Evolutionary conservation across 2,888 invertebrate species (phyloP).

Genomic region (Acleris emargana): DNA sequence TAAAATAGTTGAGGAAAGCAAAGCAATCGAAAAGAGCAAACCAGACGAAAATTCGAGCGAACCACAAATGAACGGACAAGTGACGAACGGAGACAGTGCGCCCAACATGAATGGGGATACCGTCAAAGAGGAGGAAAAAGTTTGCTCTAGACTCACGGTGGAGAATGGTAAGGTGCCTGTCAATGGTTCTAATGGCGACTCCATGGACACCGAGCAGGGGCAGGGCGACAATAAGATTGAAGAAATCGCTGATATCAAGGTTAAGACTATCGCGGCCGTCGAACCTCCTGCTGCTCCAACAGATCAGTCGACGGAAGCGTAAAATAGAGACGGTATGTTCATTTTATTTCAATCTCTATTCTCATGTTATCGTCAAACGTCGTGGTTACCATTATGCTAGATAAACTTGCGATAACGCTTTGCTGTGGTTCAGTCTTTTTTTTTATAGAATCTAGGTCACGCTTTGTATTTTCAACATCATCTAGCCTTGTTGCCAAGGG

Average conservation of each 20-base stretch:
- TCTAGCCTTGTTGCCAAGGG: no score
- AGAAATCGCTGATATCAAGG: conserved; percentile 78
- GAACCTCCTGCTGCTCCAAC: conserved; percentile 70
- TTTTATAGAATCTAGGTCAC: no score
- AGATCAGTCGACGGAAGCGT: conserved; percentile 81
- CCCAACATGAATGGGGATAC: conserved; percentile 64
- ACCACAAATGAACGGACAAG: conserved; percentile 67
- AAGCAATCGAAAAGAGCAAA: conserved; percentile 38
- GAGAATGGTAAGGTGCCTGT: conserved; percentile 63
- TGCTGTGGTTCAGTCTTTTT: no score
- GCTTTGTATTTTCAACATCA: no score
- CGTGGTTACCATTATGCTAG: background rate
- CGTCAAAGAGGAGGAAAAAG: conserved; percentile 58
- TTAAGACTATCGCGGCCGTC: conserved; percentile 81
- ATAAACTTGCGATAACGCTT: background rate
- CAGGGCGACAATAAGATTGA: conserved; percentile 68
- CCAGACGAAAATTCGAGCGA: conserved; percentile 49
- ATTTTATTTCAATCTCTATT: background rate
- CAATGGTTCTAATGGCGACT: conserved; percentile 59
- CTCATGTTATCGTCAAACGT: background rate
- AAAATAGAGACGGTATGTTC: conserved; percentile 48
- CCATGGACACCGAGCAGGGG: conserved; percentile 55
- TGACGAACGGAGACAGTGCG: conserved; percentile 61
- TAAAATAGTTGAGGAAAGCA: conserved; percentile 42
- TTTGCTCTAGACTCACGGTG: conserved; percentile 66